Conservation (phyloP, 2,888 invertebrate species). For the Prosopocoilus inquinatus region DNA sequence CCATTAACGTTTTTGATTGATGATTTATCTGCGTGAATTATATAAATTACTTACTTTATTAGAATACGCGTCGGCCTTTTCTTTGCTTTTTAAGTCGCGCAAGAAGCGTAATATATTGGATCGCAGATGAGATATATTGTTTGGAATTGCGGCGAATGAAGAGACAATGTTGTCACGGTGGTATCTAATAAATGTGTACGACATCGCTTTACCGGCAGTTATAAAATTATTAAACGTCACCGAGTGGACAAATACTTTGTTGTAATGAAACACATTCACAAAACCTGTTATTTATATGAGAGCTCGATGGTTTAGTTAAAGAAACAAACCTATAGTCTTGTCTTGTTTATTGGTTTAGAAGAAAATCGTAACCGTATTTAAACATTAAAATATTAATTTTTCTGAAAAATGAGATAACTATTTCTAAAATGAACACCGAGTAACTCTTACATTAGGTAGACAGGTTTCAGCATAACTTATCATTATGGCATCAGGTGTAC, state of each 20-base stretch:
- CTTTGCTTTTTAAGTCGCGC: not conserved
- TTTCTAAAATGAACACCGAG: too few relatives aligned
- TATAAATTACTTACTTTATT: conserved; percentile 12
- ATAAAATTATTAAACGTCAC: not conserved
- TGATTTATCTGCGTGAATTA: conserved; percentile 15
- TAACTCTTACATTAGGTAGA: too few relatives aligned
- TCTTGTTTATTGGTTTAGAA: not conserved
- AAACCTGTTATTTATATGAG: not conserved
- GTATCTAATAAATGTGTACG: not conserved
- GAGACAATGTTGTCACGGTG: not conserved
- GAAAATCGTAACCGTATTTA: not conserved
- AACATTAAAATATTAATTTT: not conserved
- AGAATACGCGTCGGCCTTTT: conserved; percentile 7
- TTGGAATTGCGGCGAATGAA: not conserved
- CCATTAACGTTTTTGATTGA: conserved; percentile 9
- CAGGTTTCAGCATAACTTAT: too few relatives aligned
- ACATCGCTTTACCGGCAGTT: not conserved
- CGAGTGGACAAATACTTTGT: not conserved
- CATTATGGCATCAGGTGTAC: too few relatives aligned
- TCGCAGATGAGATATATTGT: conserved; percentile 1
- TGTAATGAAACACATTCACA: not conserved
- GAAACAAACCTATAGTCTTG: not conserved
- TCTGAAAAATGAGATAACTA: too few relatives aligned
- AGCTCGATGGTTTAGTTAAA: not conserved
- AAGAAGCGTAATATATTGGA: conserved; percentile 6